A percentile compares a stretch with the other conserved stretches of the same genome.
Conservation (phyloP, 2,113 vertebrate species). For the Oreochromis spilurus region DNA sequence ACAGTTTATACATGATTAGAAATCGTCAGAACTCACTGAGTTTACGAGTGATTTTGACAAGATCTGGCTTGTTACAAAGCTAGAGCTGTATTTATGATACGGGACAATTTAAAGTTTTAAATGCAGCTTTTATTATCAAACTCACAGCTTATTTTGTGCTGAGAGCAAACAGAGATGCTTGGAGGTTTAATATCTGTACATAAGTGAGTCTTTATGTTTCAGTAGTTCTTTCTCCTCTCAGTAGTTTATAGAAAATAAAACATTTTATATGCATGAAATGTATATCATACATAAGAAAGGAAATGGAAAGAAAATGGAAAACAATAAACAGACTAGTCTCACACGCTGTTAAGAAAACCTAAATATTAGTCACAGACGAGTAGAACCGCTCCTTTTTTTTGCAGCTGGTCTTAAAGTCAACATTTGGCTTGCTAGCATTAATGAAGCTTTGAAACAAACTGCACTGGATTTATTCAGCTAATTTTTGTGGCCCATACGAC, state of each 20-base stretch:
- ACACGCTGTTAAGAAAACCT: neutral
- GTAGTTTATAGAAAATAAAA: neutral
- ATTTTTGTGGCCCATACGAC: neutral
- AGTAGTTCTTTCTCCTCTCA: neutral
- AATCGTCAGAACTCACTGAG: neutral
- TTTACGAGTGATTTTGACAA: neutral
- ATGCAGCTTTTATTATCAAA: neutral
- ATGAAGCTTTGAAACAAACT: neutral
- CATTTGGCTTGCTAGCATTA: neutral
- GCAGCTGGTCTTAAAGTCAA: neutral
- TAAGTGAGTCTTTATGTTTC: neutral
- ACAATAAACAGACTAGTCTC: neutral
- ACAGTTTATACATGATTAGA: neutral
- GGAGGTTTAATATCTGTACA: fast-evolving
- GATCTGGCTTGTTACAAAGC: neutral
- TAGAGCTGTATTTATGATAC: neutral
- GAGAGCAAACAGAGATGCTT: neutral
- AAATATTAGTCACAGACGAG: neutral
- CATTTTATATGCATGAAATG: neutral
- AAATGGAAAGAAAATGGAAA: neutral
- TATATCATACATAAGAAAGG: neutral
- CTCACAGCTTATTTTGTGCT: neutral
- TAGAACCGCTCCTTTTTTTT: neutral
- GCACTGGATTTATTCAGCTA: neutral
- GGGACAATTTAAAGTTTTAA: neutral